Conservation (phyloP, 2,113 vertebrate genomes). For the Phylloscopus whistleri region DNA sequence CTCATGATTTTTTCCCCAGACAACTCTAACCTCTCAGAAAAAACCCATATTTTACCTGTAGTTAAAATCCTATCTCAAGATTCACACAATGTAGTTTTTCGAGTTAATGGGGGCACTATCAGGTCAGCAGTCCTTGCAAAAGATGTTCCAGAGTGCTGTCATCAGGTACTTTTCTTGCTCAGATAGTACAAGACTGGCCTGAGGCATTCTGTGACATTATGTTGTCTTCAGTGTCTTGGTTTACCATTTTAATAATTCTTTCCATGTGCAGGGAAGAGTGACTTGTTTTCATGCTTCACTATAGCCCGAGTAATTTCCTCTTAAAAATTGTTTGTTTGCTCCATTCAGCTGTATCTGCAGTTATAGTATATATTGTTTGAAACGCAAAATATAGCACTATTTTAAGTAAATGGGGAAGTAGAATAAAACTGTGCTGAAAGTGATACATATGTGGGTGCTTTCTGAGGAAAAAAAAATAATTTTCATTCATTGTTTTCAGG, state of each 20-base stretch:
- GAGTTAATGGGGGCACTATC: neutral
- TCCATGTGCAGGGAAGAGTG: neutral
- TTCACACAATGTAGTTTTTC: neutral
- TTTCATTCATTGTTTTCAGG: neutral
- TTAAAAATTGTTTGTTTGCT: neutral
- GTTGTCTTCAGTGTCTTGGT: neutral
- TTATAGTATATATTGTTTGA: neutral
- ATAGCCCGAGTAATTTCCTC: neutral
- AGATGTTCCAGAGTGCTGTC: neutral
- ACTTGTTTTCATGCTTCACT: neutral
- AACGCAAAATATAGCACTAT: neutral
- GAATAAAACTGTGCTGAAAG: neutral
- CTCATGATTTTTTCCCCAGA: neutral
- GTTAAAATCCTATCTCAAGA: neutral
- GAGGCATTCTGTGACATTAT: neutral
- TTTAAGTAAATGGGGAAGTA: neutral
- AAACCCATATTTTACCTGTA: neutral
- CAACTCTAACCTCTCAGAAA: neutral
- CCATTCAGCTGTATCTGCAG: neutral
- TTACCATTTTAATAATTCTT: neutral
- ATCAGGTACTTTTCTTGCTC: neutral
- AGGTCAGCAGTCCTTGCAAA: neutral
- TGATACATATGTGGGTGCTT: neutral
- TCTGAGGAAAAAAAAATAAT: neutral
- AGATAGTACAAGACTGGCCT: neutral